A percentile compares a stretch with the other conserved stretches of the same genome.
phyloP scores from a whole-genome alignment of 2,888 invertebrate genomes.

The Pseudanteris insignis region DNA sequence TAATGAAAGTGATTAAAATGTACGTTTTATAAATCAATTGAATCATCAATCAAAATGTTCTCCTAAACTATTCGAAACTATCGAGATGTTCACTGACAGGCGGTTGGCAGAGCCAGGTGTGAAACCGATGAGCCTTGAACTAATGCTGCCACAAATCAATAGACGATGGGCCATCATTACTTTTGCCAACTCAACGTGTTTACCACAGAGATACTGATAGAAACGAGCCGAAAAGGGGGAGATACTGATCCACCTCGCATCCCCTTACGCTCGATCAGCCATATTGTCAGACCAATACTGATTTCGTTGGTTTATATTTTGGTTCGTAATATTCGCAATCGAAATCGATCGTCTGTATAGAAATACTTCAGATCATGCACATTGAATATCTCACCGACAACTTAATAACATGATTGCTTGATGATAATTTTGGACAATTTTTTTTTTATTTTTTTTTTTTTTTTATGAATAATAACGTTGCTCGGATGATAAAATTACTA shows the following conservation, averaged over 20 bases:
- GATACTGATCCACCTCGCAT: slow-evolving; percentile 57
- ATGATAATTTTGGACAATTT: neutral
- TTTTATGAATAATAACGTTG: too few relatives aligned
- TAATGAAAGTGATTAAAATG: too few relatives aligned
- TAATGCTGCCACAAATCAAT: slow-evolving; percentile 66
- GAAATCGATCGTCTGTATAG: slow-evolving; percentile 5
- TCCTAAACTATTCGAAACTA: slow-evolving; percentile 51
- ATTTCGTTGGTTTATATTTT: slow-evolving; percentile 50
- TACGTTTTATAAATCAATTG: too few relatives aligned
- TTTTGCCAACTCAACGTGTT: slow-evolving; percentile 62
- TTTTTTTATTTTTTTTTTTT: too few relatives aligned
- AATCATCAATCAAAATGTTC: too few relatives aligned
- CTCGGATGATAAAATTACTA: too few relatives aligned
- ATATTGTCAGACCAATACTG: slow-evolving; percentile 54
- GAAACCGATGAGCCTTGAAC: slow-evolving; percentile 58
- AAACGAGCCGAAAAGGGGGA: slow-evolving; percentile 44
- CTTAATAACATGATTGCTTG: neutral
- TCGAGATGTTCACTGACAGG: slow-evolving; percentile 52
- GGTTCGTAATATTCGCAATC: slow-evolving; percentile 27
- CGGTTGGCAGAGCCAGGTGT: slow-evolving; percentile 47
- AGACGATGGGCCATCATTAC: slow-evolving; percentile 62
- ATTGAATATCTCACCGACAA: neutral
- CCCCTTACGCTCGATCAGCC: slow-evolving; percentile 59
- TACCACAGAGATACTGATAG: slow-evolving; percentile 59
- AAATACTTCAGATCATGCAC: neutral